Evolutionary conservation across 2,888 invertebrate genomes (phyloP).

Genomic region (Adela reaumurella): DNA sequence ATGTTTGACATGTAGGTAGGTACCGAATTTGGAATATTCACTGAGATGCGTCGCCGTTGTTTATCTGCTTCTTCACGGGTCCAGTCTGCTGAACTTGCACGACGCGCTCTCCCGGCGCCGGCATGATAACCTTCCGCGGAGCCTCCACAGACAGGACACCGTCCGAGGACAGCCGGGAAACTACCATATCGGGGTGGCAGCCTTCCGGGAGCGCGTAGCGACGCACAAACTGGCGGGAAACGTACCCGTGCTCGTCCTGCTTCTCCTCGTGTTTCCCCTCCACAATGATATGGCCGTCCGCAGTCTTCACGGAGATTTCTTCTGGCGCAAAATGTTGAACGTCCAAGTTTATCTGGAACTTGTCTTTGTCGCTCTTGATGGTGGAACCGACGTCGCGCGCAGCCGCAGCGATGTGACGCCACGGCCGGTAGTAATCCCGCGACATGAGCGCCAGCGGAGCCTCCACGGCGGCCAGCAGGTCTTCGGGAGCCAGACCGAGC

Average conservation of each 20-base stretch:
- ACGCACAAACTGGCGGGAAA: slow-evolving; percentile 71
- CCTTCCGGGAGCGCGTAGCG: slow-evolving; percentile 74
- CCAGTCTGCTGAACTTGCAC: slow-evolving; percentile 61
- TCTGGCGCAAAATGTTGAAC: slow-evolving; percentile 73
- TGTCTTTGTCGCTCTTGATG: slow-evolving; percentile 33
- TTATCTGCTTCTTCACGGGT: slow-evolving; percentile 52
- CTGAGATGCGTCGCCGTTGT: too few relatives aligned
- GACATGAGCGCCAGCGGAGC: slow-evolving; percentile 22
- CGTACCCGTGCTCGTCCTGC: slow-evolving; percentile 69
- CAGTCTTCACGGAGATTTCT: slow-evolving; percentile 72
- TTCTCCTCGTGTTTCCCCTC: slow-evolving; percentile 80
- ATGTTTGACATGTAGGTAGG: too few relatives aligned
- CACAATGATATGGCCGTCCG: slow-evolving; percentile 65
- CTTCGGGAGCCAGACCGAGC: slow-evolving; percentile 44
- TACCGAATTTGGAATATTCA: too few relatives aligned
- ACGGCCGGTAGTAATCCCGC: slow-evolving; percentile 37
- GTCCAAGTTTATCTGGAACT: slow-evolving; percentile 63
- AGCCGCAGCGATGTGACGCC: slow-evolving; percentile 43
- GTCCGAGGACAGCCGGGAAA: slow-evolving; percentile 70
- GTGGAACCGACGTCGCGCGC: slow-evolving; percentile 50
- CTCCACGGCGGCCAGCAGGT: slow-evolving; percentile 27
- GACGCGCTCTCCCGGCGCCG: slow-evolving; percentile 31
- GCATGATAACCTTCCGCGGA: slow-evolving; percentile 49
- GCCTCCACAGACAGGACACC: slow-evolving; percentile 69
- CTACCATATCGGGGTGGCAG: slow-evolving; percentile 64